These are phyloP conservation scores for Lithophane leautieri DNA, from an alignment of 2,888 invertebrate species.

Conservation along the genomic window DNA sequence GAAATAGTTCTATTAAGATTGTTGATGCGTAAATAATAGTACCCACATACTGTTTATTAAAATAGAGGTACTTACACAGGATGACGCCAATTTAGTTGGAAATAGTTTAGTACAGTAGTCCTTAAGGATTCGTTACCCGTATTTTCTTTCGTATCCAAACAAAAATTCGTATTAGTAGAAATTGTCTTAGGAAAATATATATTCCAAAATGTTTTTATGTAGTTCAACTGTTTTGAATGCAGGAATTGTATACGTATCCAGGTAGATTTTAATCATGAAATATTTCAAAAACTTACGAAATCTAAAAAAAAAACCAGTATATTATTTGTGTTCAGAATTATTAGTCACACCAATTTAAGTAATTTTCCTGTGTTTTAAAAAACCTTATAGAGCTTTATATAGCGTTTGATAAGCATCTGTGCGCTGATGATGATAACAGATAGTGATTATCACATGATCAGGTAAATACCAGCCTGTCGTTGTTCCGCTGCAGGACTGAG, in stretches of 20 bases:
- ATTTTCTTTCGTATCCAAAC: slow-evolving; percentile 9
- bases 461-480: no score
- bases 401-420: slow-evolving; percentile 26
- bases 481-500: no score
- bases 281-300: neutral
- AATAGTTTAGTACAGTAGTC: neutral
- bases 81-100: slow-evolving; percentile 25
- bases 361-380: neutral
- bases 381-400: neutral
- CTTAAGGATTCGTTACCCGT: neutral
- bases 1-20: neutral
- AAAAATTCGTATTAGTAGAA: neutral
- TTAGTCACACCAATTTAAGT: neutral
- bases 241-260: neutral
- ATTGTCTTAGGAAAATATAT: neutral
- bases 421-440: neutral
- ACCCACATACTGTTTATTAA: slow-evolving; percentile 10
- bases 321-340: neutral
- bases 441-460: neutral
- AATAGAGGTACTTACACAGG: slow-evolving; percentile 27
- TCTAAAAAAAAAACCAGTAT: neutral
- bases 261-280: neutral
- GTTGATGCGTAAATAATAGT: neutral
- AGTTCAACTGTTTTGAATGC: neutral
- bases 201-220: neutral